Evolutionary conservation across 2,797 vertebrate species (phyloP).

Genomic region (Microtus obscurus): DNA sequence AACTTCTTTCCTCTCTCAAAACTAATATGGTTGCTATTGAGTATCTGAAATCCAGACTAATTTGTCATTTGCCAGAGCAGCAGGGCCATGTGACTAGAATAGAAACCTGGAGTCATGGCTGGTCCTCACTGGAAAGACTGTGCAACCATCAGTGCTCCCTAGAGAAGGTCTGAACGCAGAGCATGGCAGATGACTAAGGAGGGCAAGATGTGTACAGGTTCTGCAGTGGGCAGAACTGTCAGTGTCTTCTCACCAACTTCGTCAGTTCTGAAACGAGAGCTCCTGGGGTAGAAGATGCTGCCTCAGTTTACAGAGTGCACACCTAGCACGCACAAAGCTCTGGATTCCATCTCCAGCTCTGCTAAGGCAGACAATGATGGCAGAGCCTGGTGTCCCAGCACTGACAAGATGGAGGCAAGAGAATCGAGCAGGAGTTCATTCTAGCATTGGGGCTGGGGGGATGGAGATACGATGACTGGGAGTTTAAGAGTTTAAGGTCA

Average conservation of each 20-base stretch:
- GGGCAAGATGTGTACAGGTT: neutral
- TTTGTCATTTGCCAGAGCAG: neutral
- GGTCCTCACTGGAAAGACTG: conserved; percentile 66
- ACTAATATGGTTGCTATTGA: neutral
- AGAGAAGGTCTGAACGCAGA: conserved; percentile 59
- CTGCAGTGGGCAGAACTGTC: conserved; percentile 33
- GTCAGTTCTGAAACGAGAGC: conserved; percentile 64
- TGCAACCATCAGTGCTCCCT: neutral
- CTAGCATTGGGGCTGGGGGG: neutral
- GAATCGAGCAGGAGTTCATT: neutral
- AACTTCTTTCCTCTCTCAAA: neutral
- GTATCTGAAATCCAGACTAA: neutral
- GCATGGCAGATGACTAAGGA: conserved; percentile 42
- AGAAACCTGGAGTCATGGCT: neutral
- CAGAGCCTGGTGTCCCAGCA: too few species aligned
- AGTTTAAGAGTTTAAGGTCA: neutral
- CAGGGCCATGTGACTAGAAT: neutral
- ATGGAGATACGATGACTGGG: neutral
- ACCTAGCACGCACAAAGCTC: neutral
- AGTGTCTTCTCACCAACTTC: conserved; percentile 56
- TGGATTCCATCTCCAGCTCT: neutral
- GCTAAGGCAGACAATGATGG: neutral
- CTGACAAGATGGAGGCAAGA: neutral
- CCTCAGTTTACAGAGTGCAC: neutral
- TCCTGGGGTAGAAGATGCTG: fast-evolving